phyloP scores from a whole-genome alignment of 2,888 invertebrate genomes.

The Nephrotoma guestfalica region DNA sequence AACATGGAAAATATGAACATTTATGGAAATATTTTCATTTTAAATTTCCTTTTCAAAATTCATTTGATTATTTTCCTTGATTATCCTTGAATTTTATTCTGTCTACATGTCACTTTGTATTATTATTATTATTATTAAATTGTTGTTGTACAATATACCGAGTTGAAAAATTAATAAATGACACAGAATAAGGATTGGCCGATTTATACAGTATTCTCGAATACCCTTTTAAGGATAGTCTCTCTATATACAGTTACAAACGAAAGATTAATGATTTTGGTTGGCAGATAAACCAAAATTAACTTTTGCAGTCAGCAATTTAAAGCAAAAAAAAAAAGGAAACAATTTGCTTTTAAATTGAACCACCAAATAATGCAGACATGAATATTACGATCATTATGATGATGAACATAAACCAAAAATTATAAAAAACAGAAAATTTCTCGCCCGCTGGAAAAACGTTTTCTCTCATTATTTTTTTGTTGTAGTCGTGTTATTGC shows the following conservation, averaged over 20 bases:
- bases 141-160: background rate
- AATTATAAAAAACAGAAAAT: background rate
- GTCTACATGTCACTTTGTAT: background rate
- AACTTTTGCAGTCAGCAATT: background rate
- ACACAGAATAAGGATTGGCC: background rate
- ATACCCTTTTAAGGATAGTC: background rate
- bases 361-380: background rate
- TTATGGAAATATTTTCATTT: background rate
- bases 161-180: background rate
- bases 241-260: background rate
- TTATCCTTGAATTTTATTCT: background rate
- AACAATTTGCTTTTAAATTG: background rate
- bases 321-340: too few species aligned
- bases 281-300: background rate
- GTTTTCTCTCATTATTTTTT: background rate
- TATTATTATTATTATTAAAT: background rate
- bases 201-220: background rate
- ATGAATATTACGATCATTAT: background rate
- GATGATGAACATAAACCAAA: background rate
- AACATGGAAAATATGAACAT: background rate
- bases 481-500: background rate
- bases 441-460: background rate
- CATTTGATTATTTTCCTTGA: background rate
- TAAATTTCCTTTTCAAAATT: background rate
- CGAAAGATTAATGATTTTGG: background rate